phyloP scores from a whole-genome alignment of 2,113 vertebrate genomes.

The Oenanthe melanoleuca region DNA sequence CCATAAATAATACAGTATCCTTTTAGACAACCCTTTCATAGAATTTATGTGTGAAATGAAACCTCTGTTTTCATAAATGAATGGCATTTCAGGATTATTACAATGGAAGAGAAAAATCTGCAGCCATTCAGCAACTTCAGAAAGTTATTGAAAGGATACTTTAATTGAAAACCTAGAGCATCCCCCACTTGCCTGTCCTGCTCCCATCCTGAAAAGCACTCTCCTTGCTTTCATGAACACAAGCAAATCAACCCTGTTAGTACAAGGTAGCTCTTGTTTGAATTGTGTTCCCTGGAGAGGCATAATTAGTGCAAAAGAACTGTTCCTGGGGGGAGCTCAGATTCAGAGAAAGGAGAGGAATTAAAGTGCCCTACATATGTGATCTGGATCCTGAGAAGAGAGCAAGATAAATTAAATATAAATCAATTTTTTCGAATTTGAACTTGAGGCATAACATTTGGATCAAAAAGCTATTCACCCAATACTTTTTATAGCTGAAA shows the following conservation, averaged over 20 bases:
- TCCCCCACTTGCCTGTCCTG: neutral
- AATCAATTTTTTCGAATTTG: neutral
- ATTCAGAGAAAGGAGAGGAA: constrained; percentile 17
- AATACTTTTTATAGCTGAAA: constrained; percentile 12
- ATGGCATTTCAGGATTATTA: neutral
- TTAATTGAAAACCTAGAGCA: neutral
- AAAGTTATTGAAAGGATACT: neutral
- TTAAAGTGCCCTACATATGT: neutral
- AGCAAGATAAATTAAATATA: neutral
- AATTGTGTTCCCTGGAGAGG: constrained; percentile 42
- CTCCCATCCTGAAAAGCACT: neutral
- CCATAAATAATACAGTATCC: neutral
- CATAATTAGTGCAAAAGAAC: constrained; percentile 26
- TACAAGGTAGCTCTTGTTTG: constrained; percentile 58
- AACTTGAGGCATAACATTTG: neutral
- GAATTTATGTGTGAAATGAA: neutral
- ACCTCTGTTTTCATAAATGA: constrained; percentile 4
- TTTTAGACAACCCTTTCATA: neutral
- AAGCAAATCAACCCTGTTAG: constrained; percentile 30
- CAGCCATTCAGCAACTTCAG: neutral
- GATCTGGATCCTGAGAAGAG: neutral
- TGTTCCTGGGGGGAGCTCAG: neutral
- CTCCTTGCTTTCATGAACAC: neutral
- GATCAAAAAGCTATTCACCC: neutral
- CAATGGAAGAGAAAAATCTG: neutral